Evolutionary conservation across 2,113 vertebrate genomes (phyloP).

Genomic region (Cynoglossus semilaevis): DNA sequence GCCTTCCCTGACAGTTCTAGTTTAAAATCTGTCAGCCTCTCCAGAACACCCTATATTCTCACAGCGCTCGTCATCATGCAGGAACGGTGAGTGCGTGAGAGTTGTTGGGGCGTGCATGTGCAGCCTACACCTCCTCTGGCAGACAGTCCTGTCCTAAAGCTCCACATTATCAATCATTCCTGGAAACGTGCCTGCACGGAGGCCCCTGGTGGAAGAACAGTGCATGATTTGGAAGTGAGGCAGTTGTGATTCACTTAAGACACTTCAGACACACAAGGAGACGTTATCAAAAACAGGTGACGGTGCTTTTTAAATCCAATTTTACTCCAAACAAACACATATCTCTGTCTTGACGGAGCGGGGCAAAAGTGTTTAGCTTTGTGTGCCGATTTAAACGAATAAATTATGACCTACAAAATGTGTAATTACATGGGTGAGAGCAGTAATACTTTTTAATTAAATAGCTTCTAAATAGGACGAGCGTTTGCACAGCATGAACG

Average conservation of each 20-base stretch:
- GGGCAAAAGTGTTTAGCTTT: too few species aligned
- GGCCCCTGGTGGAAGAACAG: conserved; percentile 38
- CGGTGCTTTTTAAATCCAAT: conserved; percentile 27
- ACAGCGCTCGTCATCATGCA: conserved; percentile 18
- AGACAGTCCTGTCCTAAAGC: conserved; percentile 40
- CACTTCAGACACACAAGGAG: conserved; percentile 54
- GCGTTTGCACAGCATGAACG: too few species aligned
- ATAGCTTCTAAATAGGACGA: too few species aligned
- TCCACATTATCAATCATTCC: conserved; percentile 60
- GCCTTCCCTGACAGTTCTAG: conserved; percentile 44
- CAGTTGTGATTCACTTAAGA: conserved; percentile 46
- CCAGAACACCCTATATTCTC: too few species aligned
- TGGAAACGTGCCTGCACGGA: conserved; percentile 27
- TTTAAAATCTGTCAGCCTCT: conserved; percentile 49
- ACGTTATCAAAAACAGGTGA: conserved; percentile 46
- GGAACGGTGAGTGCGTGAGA: background rate
- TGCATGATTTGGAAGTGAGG: conserved; percentile 38
- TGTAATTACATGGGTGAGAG: too few species aligned
- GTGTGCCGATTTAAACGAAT: too few species aligned
- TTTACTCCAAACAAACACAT: conserved; percentile 4
- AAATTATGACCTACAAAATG: too few species aligned
- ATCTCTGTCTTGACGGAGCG: too few species aligned
- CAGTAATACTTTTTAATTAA: too few species aligned
- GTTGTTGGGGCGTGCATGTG: conserved; percentile 25
- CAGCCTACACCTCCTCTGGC: conserved; percentile 51